Base-by-base conservation (phyloP, 2,113 vertebrate species). In the Fregata magnificens region DNA sequence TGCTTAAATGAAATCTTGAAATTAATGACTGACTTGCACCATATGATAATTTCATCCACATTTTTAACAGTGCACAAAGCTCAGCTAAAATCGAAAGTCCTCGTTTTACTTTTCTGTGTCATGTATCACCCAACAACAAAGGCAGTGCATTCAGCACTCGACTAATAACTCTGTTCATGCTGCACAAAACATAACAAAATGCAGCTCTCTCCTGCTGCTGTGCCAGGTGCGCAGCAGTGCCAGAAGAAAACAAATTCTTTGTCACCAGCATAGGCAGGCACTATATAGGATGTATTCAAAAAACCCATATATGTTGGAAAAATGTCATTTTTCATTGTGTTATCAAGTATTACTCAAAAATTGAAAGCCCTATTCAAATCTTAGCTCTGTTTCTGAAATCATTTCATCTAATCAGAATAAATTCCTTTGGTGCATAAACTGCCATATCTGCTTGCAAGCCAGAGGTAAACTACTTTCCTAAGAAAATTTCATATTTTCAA, bases 211-310 rank as follows among this genome's bases (percentile, higher is more conserved):
- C 34, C 65, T 22, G 12, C 14, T n/a, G 31, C 40, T 40, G 34
- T 21, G 15, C n/a, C 42, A 86, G 86, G 29, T 6, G 0, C 0
- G 0, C 16, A 55, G 50, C 1, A 10, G 8, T 24, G 36, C 13
- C 66, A 55, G 61, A 28, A 82, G 26, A 58, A 85, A 94, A 86
- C 13, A 92, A 81, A 77, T 4, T 47, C 32, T 67, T 82, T 88
- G 42, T 91, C 72, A 78, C 15, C 38, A 84, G 25, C 9, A 58
- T 1, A 55, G 58, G n/a, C 36, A 94, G 22, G 38, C 6, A 42
- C 8, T n/a, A 58, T n/a, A 76, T 0, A 71, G 24, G 19, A 62
- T 19, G 29, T 9, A 42, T 44, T 86, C 1, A 59, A 71, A 56
- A 82, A 85, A 19, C 2, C 32, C 29, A 67, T 0, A 0, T 11